Evolutionary conservation across 2,797 vertebrate genomes (phyloP).

Genomic region (Limosa lapponica): DNA sequence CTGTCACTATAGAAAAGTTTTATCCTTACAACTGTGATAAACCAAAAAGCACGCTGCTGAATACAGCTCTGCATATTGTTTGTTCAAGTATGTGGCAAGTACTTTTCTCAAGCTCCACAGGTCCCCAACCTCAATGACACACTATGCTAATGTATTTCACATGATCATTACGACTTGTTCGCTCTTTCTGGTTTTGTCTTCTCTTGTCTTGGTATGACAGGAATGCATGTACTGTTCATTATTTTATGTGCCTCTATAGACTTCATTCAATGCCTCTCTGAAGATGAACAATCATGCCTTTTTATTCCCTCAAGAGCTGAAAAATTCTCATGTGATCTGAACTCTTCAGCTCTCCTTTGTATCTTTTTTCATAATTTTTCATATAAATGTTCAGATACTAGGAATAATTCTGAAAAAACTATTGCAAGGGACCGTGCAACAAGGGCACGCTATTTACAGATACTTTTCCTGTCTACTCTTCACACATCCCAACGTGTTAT

Average conservation of each 20-base stretch:
- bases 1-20: not conserved
- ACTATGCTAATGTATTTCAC: not conserved
- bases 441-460: not conserved
- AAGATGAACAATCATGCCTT: not conserved
- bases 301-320: not conserved
- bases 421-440: not conserved
- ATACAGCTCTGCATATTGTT: not conserved
- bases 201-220: not conserved
- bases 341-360: not conserved
- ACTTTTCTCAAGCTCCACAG: not conserved
- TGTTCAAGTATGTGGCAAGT: not conserved
- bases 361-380: not conserved
- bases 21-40: not conserved
- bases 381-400: not conserved
- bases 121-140: not conserved
- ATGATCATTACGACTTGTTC: not conserved
- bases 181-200: not conserved
- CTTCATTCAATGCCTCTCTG: not conserved
- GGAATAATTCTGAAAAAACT: not conserved
- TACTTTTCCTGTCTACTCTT: not conserved
- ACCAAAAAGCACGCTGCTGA: not conserved
- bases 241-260: not conserved
- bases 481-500: not conserved
- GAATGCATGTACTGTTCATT: not conserved
- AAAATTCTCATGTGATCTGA: not conserved